These are phyloP conservation scores for Ectemnius lituratus DNA, from an alignment of 2,888 invertebrate genomes.

Conservation along the genomic window DNA sequence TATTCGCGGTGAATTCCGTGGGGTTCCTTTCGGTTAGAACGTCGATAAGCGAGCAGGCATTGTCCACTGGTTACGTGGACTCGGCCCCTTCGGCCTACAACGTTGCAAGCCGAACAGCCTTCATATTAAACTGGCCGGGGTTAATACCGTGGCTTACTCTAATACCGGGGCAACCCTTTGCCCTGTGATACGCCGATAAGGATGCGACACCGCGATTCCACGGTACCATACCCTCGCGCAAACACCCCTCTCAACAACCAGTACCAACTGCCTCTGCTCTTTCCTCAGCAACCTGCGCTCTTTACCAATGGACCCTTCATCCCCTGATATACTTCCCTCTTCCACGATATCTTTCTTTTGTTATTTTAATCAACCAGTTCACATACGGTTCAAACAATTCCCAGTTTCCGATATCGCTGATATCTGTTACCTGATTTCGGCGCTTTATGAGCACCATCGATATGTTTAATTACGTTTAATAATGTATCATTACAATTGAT, in stretches of 20 bases:
- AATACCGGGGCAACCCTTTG: constrained; percentile 74
- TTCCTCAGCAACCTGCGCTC: neutral
- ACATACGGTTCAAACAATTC: too few species aligned
- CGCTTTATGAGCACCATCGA: too few species aligned
- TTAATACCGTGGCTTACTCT: constrained; percentile 74
- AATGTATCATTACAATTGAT: too few species aligned
- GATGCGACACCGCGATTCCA: constrained; percentile 51
- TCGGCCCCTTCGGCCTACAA: constrained; percentile 28
- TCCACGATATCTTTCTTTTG: too few species aligned
- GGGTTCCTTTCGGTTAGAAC: constrained; percentile 54
- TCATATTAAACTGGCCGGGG: constrained; percentile 74
- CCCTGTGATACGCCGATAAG: constrained; percentile 74
- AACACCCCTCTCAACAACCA: too few species aligned
- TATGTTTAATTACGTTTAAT: too few species aligned
- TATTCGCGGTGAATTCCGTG: constrained; percentile 24
- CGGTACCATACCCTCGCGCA: constrained; percentile 34
- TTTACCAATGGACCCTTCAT: neutral
- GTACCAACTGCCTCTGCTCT: neutral
- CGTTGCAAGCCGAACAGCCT: constrained; percentile 59
- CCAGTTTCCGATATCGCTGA: too few species aligned
- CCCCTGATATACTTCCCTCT: neutral
- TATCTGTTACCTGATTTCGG: too few species aligned
- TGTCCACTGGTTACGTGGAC: constrained; percentile 69
- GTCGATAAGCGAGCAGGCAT: constrained; percentile 69
- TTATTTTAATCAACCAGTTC: too few species aligned